A percentile compares a stretch with the other conserved stretches of the same genome.
Conservation (phyloP, 2,888 invertebrate genomes). For the Ischnus inquisitorius region DNA sequence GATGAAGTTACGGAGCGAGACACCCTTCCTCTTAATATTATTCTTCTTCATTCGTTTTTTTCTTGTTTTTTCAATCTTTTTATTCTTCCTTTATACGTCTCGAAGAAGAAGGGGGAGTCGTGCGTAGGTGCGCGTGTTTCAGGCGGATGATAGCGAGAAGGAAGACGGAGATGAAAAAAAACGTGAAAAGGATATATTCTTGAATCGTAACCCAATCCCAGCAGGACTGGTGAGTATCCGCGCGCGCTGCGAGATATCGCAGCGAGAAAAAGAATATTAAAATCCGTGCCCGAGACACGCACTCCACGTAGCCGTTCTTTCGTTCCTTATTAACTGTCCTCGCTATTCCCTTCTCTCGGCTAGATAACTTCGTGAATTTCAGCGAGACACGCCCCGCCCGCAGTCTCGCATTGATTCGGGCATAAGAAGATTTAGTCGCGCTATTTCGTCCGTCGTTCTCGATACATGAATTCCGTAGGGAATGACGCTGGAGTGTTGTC, state of each 20-base stretch:
- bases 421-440: neutral
- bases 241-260: slow-evolving; percentile 25
- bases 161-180: neutral
- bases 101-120: slow-evolving; percentile 10
- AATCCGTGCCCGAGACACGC: slow-evolving; percentile 47
- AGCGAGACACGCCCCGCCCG: neutral
- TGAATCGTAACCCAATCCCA: slow-evolving; percentile 57
- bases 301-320: slow-evolving; percentile 14
- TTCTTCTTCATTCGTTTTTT: neutral
- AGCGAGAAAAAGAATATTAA: slow-evolving; percentile 54
- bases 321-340: slow-evolving; percentile 11
- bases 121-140: slow-evolving; percentile 35
- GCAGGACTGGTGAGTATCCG: slow-evolving; percentile 35
- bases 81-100: neutral
- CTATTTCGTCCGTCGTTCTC: neutral
- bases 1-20: slow-evolving; percentile 36
- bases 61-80: neutral
- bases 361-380: slow-evolving; percentile 5
- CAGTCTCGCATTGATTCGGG: neutral
- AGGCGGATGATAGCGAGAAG: neutral
- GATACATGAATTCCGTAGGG: slow-evolving; percentile 18
- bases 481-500: neutral
- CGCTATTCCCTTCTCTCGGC: neutral
- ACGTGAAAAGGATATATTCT: slow-evolving; percentile 34
- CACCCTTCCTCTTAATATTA: neutral